These are phyloP conservation scores for Ctenopoma kingsleyae DNA, from an alignment of 2,797 vertebrate genomes.

Conservation along the genomic window DNA sequence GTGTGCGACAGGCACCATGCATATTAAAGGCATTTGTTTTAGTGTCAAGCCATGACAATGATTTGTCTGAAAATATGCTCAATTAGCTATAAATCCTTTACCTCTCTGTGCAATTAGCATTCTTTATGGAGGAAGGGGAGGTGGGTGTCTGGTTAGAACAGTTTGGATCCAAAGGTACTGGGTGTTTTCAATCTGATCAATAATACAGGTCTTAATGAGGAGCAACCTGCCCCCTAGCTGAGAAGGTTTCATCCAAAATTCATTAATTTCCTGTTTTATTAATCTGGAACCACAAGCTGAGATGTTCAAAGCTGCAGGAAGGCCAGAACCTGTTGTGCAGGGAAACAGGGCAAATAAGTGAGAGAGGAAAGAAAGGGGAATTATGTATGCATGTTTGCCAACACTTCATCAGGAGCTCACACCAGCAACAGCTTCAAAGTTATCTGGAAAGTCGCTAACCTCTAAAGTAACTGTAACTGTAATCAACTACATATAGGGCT, in stretches of 20 bases:
- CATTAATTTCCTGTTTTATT: constrained; percentile 89
- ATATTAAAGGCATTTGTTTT: constrained; percentile 81
- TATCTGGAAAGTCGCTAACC: constrained; percentile 63
- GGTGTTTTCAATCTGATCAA: constrained; percentile 84
- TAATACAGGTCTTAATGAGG: constrained; percentile 87
- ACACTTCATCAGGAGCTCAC: constrained; percentile 48
- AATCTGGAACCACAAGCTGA: constrained; percentile 81
- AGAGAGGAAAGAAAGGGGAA: constrained; percentile 40
- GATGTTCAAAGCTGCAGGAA: constrained; percentile 82
- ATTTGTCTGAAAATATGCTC: constrained; percentile 84
- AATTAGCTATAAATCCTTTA: constrained; percentile 82
- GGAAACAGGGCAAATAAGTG: constrained; percentile 57
- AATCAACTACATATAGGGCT: neutral
- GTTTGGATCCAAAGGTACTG: constrained; percentile 72
- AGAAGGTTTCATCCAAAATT: constrained; percentile 87
- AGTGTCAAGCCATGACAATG: constrained; percentile 73
- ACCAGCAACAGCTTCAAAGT: constrained; percentile 54
- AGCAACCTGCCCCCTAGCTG: constrained; percentile 77
- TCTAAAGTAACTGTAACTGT: constrained; percentile 12
- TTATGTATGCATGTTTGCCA: constrained; percentile 61
- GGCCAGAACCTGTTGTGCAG: constrained; percentile 71
- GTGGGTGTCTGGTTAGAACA: constrained; percentile 60
- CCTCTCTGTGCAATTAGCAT: constrained; percentile 77
- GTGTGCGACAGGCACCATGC: constrained; percentile 66
- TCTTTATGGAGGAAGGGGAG: constrained; percentile 58